Evolutionary conservation across 2,797 vertebrate species (phyloP).

Genomic region (Nyctibius grandis): DNA sequence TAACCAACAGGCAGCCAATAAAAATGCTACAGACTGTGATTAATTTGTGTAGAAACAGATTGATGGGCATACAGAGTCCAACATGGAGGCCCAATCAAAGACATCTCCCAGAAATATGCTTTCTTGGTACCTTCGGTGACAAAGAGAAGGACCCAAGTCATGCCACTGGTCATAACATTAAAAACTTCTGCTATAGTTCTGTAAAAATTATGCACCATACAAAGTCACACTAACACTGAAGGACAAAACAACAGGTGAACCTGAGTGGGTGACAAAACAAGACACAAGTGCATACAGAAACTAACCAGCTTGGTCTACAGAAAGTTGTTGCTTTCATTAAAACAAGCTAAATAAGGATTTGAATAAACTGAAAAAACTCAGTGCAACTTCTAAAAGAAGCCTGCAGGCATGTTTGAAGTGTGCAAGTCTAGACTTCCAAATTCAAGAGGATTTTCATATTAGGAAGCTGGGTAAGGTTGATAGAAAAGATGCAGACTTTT

Average conservation of each 20-base stretch:
- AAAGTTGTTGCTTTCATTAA: background rate
- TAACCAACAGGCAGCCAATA: background rate
- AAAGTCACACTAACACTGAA: background rate
- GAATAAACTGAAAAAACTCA: background rate
- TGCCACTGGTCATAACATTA: background rate
- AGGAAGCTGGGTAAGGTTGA: background rate
- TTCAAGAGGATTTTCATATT: background rate
- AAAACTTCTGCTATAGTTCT: background rate
- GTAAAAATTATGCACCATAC: background rate
- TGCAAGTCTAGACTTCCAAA: background rate
- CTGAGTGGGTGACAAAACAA: background rate
- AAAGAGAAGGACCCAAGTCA: background rate
- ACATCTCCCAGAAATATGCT: background rate
- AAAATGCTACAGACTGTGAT: background rate
- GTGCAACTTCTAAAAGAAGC: background rate
- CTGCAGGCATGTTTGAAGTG: background rate
- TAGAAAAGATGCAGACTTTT: background rate
- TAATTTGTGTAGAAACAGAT: background rate
- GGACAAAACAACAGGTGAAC: background rate
- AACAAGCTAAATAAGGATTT: background rate
- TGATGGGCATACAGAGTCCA: background rate
- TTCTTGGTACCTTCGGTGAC: background rate
- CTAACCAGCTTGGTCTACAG: fast-evolving
- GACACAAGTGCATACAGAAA: background rate
- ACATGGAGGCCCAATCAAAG: no score